A percentile compares a stretch with the other conserved stretches of the same genome.
Evolutionary conservation across 2,888 invertebrate species (phyloP).

Genomic region (Volucella inflata): DNA sequence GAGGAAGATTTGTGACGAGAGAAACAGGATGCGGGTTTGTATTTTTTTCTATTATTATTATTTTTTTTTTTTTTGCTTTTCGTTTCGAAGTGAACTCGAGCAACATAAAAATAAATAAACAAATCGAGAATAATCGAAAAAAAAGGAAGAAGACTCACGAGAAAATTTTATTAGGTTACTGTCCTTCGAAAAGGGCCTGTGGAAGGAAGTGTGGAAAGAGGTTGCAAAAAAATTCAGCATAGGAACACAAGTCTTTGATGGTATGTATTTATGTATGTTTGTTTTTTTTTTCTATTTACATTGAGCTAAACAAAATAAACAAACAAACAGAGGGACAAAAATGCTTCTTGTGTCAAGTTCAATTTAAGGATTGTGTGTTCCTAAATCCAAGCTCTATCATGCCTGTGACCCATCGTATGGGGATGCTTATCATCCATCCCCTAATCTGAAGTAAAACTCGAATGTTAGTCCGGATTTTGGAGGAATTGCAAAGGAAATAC

Average conservation of each 20-base stretch:
- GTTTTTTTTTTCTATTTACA: constrained; percentile 28
- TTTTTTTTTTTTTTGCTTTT: too few species aligned
- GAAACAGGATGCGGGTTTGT: too few species aligned
- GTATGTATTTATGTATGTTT: constrained; percentile 39
- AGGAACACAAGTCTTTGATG: constrained; percentile 58
- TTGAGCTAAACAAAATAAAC: constrained; percentile 43
- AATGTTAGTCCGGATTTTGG: constrained; percentile 57
- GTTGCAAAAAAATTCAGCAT: background rate
- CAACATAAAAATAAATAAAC: constrained; percentile 61
- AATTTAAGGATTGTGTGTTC: constrained; percentile 63
- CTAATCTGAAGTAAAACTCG: constrained; percentile 48
- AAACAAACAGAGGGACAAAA: constrained; percentile 26
- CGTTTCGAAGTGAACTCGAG: background rate
- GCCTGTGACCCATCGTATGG: background rate
- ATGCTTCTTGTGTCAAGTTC: constrained; percentile 60
- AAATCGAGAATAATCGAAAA: constrained; percentile 32
- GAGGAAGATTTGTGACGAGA: too few species aligned
- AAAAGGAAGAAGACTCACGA: constrained; percentile 35
- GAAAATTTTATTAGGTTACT: constrained; percentile 58
- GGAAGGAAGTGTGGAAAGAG: too few species aligned
- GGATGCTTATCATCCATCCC: too few species aligned
- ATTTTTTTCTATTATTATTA: too few species aligned
- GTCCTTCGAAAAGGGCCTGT: constrained; percentile 28
- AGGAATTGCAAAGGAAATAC: background rate
- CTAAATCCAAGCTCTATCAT: constrained; percentile 34